These are phyloP conservation scores for Axis porcinus DNA, from an alignment of 2,113 vertebrate genomes.

Conservation along the genomic window DNA sequence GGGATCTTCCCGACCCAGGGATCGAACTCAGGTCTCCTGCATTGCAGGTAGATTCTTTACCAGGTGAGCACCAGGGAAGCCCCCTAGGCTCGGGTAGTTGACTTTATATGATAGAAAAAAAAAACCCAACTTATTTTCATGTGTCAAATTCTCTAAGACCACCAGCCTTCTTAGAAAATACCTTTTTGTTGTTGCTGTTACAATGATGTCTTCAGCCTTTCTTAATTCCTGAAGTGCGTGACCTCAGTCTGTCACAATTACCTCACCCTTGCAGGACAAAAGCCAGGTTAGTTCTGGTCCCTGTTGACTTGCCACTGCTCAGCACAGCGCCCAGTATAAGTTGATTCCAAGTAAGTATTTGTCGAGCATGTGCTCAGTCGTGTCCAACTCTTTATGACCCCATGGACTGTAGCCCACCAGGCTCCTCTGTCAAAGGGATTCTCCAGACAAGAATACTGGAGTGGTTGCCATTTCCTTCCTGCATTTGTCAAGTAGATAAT, in stretches of 20 bases:
- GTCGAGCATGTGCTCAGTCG: neutral
- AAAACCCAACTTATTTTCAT: neutral
- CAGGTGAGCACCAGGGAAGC: neutral
- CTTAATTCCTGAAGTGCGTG: neutral
- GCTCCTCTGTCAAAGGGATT: neutral
- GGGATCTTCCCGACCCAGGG: neutral
- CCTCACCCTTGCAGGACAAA: neutral
- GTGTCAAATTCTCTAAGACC: neutral
- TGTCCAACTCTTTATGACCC: neutral
- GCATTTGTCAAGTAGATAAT: neutral
- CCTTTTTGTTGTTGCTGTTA: neutral
- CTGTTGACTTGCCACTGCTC: accelerated
- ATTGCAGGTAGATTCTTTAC: neutral
- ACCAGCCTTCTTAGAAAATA: neutral
- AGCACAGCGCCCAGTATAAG: accelerated
- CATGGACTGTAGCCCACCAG: neutral
- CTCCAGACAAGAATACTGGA: neutral
- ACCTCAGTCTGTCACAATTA: neutral
- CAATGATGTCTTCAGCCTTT: neutral
- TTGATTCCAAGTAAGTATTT: neutral
- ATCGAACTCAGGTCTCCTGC: neutral
- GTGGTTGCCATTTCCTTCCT: neutral
- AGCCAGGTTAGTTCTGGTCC: neutral
- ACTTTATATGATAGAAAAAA: neutral
- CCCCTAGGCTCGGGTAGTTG: neutral